These are phyloP conservation scores for Lucilia cuprina DNA, from an alignment of 1,140 invertebrate genomes.

Conservation along the genomic window DNA sequence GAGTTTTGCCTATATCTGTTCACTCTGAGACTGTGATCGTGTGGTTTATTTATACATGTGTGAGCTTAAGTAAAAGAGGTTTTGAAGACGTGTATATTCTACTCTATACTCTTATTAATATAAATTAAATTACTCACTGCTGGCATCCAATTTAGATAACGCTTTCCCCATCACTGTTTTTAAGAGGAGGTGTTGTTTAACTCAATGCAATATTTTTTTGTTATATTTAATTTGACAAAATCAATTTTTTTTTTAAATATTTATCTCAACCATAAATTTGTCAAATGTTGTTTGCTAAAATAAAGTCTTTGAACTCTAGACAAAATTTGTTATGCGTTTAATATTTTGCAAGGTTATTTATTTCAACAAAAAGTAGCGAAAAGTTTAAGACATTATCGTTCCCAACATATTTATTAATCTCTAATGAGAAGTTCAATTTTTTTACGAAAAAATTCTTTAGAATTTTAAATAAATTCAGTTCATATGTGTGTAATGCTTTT, in stretches of 20 bases:
- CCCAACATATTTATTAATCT: not conserved
- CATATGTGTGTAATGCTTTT: not conserved
- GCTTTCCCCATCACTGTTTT: too few relatives aligned
- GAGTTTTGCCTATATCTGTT: too few relatives aligned
- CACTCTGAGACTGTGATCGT: too few relatives aligned
- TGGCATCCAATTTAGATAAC: too few relatives aligned
- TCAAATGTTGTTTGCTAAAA: not conserved
- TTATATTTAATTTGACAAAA: not conserved
- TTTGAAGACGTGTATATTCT: too few relatives aligned
- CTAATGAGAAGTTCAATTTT: not conserved
- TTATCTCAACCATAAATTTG: not conserved
- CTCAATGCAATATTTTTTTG: not conserved
- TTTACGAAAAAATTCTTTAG: not conserved
- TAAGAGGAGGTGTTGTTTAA: too few relatives aligned
- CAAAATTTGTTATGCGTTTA: not conserved
- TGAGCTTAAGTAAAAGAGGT: too few relatives aligned
- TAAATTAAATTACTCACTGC: too few relatives aligned
- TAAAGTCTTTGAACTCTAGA: not conserved
- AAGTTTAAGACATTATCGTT: not conserved
- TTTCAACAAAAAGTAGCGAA: not conserved
- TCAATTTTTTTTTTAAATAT: not conserved
- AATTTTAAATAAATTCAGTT: not conserved
- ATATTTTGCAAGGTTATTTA: not conserved
- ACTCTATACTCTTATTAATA: too few relatives aligned
- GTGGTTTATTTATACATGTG: too few relatives aligned